phyloP scores from a whole-genome alignment of 2,888 invertebrate species.

The Loripinus fragilis region DNA sequence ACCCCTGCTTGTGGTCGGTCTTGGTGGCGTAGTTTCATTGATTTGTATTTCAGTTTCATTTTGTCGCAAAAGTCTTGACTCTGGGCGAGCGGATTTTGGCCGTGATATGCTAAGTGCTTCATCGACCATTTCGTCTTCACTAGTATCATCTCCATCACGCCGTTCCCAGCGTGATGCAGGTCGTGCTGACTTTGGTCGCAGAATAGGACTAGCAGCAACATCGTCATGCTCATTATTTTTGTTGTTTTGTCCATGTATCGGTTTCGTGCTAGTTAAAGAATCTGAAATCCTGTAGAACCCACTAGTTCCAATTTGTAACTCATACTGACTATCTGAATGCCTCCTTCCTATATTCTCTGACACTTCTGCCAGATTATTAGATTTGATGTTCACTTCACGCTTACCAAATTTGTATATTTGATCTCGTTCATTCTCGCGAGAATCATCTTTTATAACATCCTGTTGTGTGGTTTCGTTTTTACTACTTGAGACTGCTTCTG shows the following conservation, averaged over 20 bases:
- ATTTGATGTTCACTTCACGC: not conserved
- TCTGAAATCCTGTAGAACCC: too few species aligned
- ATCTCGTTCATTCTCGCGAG: not conserved
- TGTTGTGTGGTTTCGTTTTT: too few species aligned
- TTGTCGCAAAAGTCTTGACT: constrained; percentile 33
- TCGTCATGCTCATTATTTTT: too few species aligned
- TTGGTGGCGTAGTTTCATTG: not conserved
- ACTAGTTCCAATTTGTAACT: too few species aligned
- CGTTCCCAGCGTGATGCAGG: constrained; percentile 53
- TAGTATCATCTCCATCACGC: constrained; percentile 12
- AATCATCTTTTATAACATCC: too few species aligned
- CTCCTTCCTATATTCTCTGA: not conserved
- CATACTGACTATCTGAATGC: constrained; percentile 5
- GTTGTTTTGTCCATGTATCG: too few species aligned
- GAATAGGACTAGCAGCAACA: too few species aligned
- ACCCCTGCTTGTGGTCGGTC: constrained; percentile 48
- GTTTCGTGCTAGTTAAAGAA: too few species aligned
- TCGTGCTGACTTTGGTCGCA: constrained; percentile 51
- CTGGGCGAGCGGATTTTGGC: constrained; percentile 33
- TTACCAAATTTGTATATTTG: not conserved
- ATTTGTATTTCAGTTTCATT: not conserved
- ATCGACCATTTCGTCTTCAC: not conserved
- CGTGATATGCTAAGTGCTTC: not conserved
- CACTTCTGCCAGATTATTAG: not conserved
- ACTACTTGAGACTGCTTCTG: too few species aligned